phyloP scores from a whole-genome alignment of 2,113 vertebrate genomes.

The Scomber scombrus region DNA sequence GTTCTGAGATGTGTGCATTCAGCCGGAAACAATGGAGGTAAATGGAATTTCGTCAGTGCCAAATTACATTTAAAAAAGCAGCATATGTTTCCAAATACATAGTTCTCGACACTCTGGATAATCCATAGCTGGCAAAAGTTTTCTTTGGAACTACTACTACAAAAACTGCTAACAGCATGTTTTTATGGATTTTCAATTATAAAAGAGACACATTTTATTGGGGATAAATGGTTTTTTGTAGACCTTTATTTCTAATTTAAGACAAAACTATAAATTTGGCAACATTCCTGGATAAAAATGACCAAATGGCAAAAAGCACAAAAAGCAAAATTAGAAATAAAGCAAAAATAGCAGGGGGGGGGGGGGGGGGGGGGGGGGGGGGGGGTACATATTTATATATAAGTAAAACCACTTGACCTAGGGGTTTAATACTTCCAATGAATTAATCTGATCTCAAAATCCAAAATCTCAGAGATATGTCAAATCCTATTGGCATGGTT shows the following conservation, averaged over 20 bases:
- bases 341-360: no score
- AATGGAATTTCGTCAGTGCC: not conserved
- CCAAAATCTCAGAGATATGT: not conserved
- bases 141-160: not conserved
- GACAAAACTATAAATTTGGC: no score
- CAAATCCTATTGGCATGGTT: not conserved
- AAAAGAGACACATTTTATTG: not conserved
- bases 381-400: not conserved
- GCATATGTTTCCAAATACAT: not conserved
- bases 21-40: not conserved
- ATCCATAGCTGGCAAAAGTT: conserved; percentile 27
- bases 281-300: no score
- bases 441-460: not conserved
- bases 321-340: no score
- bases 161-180: not conserved
- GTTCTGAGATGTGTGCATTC: not conserved
- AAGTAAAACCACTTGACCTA: conserved; percentile 27
- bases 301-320: no score
- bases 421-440: not conserved
- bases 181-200: not conserved
- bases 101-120: not conserved
- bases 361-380: no score
- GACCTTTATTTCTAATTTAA: no score
- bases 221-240: not conserved
- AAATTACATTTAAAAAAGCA: not conserved